Percentiles rank a stretch among this genome's conserved stretches.
phyloP scores from a whole-genome alignment of 1,140 invertebrate genomes.

The Atta colombica region DNA sequence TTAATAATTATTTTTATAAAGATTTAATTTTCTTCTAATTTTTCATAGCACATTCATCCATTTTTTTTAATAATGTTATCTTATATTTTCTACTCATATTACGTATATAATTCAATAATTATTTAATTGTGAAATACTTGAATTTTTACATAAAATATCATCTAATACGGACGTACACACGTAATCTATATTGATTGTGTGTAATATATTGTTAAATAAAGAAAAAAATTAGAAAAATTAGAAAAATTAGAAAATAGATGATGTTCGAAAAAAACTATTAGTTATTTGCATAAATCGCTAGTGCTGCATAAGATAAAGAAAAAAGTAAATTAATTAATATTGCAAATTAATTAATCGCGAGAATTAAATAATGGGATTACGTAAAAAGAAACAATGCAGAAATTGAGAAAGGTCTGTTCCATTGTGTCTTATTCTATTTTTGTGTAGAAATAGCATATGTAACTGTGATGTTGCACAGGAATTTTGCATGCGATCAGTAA shows the following conservation, averaged over 20 bases:
- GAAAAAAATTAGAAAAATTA: too few species aligned
- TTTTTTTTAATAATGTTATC: background rate
- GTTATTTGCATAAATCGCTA: background rate
- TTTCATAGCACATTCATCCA: background rate
- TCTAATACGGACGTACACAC: background rate
- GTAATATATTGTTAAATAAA: background rate
- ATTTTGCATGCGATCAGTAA: slow-evolving; percentile 19
- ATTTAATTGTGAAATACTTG: background rate
- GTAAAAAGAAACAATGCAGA: background rate
- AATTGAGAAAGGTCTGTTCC: background rate
- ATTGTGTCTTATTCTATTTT: background rate
- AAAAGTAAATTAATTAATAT: too few species aligned
- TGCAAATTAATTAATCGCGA: background rate
- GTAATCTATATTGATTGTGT: background rate
- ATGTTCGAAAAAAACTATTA: background rate
- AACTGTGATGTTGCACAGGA: background rate
- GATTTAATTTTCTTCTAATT: background rate
- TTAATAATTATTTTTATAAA: background rate
- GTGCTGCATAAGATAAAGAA: background rate
- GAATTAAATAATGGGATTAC: background rate
- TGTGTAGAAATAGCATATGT: background rate
- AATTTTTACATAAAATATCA: background rate
- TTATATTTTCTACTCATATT: background rate
- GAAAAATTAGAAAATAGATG: background rate
- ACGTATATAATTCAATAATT: background rate